Evolutionary conservation across 2,797 vertebrate genomes (phyloP), one percentile per base, ranked within the genome.

Genomic region (Craterocephalus amniculus): DNA sequence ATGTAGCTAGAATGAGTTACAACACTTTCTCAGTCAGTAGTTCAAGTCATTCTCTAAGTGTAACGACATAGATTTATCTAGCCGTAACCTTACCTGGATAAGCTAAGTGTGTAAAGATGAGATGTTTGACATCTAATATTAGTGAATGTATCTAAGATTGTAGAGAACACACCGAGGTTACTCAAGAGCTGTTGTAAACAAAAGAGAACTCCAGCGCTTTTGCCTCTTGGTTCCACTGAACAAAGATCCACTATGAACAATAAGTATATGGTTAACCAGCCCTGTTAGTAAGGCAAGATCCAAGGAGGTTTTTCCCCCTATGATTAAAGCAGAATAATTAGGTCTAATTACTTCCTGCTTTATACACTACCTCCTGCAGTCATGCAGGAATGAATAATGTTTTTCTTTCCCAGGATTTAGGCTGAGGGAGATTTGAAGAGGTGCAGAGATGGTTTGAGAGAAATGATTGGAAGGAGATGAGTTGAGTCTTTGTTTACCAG

Each of bases 341-440:
- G 74, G 81, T 89, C 67, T 91, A 92, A 94, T 90, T 89, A 88
- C 90, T 91, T 93, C 92, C 92, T 91, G 91, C 81, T 83, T 84
- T 79, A 85, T 83, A 91, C 86, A 74, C 78, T 79, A 72, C 81
- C 87, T 89, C 85, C 84, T 80, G 67, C 74, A 90, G 87, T 81
- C 81, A 87, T 67, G 79, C 86, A 88, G 45, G 73, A 82, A 83
- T 36, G 72, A 86, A 86, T 80, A 87, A 80, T 78, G 88, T 88
- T 88, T 83, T 81, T 70, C 79, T 91, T 87, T 78, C 80, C 72
- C 79, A 69, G 72, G 87, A 89, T 80, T 79, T 67, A 51, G 70
- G 34, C 58, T 68, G 27, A 58, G 31, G 66, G 68, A 43, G 27
- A 31, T 22, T 10, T 13, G 54, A 38, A 32, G 67, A 0, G 3